Base-by-base conservation (phyloP, 1,140 invertebrate genomes). In the Tetragnatha versicolor region DNA sequence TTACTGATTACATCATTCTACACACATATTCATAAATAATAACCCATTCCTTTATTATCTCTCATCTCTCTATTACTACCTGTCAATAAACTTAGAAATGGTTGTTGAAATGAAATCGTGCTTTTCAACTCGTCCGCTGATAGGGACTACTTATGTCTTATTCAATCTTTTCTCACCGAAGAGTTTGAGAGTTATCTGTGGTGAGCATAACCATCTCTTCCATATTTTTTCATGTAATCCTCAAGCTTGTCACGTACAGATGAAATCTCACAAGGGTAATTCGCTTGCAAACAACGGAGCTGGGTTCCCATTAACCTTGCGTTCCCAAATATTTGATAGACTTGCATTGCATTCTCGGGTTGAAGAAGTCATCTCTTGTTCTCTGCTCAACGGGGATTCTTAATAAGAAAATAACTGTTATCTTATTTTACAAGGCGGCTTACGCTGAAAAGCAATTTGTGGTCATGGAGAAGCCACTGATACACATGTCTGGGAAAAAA, bases 381-480 rank as follows among this genome's bases (percentile, higher is more conserved):
- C 9, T 51, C 14, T 25, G 9, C 45, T 68, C 45, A 22, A 10
- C 17, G 27, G 29, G 45, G 42, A 33, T 68, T 68, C 45, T 29
- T 20, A n/a, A 27, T 12, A 33, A 35, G 45, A 68, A 51, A 35
- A 45, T 68, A 20, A 17, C n/a, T 47, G 29, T 68, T 68, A 68
- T 68, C 65, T 49, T 22, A 6, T n/a, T 9, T 22, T 9, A 58
- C 55, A 45, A 45, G 42, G 10, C n/a, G 10, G n/a, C 42, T 45
- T 29, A 58, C 22, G 39, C 9, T 17, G 35, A 65, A 65, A 42
- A 65, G 61, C 39, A 65, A 65, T 65, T 65, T 65, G 17, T 33
- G 17, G 35, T 65, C 17, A 20, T 42, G 2, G 27, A 20, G 14
- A 60, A 29, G 20, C 29, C 17, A 25, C 20, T 45, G 20, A 10